Evolutionary conservation across 64 coral and sea anemone genomes (phyloP).

Genomic region (Pocillopora verrucosa): DNA sequence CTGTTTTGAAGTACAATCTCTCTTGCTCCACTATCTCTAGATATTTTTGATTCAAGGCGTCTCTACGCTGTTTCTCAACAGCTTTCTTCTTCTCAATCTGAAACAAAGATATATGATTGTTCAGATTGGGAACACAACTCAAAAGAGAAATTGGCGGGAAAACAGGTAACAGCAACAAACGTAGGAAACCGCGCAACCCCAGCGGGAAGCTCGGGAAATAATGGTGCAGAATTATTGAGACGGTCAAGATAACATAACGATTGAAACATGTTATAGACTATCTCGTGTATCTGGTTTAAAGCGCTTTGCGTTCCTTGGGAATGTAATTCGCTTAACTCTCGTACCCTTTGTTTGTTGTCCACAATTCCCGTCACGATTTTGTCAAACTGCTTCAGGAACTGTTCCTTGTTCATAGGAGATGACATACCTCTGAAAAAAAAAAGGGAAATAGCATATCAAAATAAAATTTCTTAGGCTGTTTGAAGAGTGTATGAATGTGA

Average conservation of each 20-base stretch:
- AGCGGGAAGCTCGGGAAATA: background rate
- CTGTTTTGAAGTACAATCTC: constrained; percentile 94
- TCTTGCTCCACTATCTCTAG: constrained; percentile 94
- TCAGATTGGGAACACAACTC: background rate
- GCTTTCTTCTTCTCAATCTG: constrained; percentile 90
- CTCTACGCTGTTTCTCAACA: constrained; percentile 86
- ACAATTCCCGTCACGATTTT: constrained; percentile 89
- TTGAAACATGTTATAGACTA: no score
- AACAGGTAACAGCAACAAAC: background rate
- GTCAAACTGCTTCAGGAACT: constrained; percentile 96
- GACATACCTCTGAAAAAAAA: constrained; percentile 81
- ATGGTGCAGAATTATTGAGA: no score
- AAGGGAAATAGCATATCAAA: background rate
- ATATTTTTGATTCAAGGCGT: constrained; percentile 90
- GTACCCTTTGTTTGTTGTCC: constrained; percentile 92
- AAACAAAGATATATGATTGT: background rate
- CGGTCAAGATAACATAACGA: no score
- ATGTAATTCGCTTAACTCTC: background rate
- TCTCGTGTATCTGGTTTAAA: no score
- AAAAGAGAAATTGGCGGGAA: background rate
- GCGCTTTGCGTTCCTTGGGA: background rate
- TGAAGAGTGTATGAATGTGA: background rate
- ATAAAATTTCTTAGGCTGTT: background rate
- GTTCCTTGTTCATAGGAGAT: constrained; percentile 82
- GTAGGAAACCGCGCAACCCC: background rate